Conservation (phyloP, 1,140 invertebrate genomes). For the Polypedilum vanderplanki region DNA sequence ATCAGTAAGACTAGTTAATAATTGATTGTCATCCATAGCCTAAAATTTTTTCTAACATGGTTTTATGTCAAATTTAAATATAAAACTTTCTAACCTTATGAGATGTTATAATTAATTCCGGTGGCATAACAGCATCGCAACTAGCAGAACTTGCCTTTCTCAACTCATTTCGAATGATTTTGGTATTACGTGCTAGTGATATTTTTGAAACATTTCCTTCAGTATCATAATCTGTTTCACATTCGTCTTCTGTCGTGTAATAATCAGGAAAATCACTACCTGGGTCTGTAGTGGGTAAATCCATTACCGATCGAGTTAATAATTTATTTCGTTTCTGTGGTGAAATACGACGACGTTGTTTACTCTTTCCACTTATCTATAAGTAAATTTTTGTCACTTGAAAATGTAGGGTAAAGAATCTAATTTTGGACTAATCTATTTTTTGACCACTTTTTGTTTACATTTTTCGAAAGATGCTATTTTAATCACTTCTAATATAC, state of each 20-base stretch:
- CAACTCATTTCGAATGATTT: background rate
- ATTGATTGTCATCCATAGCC: conserved; percentile 2
- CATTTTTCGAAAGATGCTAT: too few species aligned
- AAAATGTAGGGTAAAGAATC: too few species aligned
- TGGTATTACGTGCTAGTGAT: background rate
- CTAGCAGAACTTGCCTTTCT: conserved; percentile 5
- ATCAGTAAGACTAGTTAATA: background rate
- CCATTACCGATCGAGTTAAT: conserved; percentile 44
- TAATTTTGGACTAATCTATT: too few species aligned
- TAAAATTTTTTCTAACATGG: background rate
- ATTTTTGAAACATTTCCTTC: conserved; percentile 12
- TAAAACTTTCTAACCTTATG: conserved; percentile 4
- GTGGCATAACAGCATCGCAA: conserved; percentile 36
- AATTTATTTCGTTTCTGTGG: conserved; percentile 4
- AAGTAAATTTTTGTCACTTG: too few species aligned
- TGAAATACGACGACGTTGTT: background rate
- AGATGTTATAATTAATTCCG: conserved; percentile 40
- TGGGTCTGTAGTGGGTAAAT: conserved; percentile 49
- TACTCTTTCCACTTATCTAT: background rate
- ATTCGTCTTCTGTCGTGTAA: conserved; percentile 48
- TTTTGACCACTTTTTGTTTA: too few species aligned
- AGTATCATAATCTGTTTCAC: conserved; percentile 34
- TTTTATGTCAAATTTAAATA: background rate
- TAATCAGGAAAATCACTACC: conserved; percentile 48
- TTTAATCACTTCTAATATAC: too few species aligned